Evolutionary conservation across 2,113 vertebrate species (phyloP).

Genomic region (Ctenodactylus gundi): DNA sequence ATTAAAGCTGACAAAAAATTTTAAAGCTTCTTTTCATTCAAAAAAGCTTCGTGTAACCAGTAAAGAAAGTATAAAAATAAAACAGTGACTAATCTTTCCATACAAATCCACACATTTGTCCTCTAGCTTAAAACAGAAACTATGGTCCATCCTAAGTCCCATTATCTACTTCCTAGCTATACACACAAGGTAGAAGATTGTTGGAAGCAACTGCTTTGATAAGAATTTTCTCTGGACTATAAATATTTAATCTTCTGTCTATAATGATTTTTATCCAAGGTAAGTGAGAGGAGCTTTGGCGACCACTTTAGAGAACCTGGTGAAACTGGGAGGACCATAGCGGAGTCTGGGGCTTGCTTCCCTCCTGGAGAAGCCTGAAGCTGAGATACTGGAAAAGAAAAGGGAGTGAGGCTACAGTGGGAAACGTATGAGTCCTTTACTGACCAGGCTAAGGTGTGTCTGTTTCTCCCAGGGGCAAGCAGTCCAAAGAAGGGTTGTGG

Average conservation of each 20-base stretch:
- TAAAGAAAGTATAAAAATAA: not conserved
- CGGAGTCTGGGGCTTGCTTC: not conserved
- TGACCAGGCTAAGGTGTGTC: not conserved
- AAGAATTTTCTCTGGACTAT: not conserved
- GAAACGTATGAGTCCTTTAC: not conserved
- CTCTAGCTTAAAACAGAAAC: not conserved
- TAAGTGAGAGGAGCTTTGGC: not conserved
- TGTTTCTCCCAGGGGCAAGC: not conserved
- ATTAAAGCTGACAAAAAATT: too few relatives aligned
- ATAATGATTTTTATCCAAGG: not conserved
- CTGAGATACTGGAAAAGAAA: not conserved
- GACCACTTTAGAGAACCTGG: not conserved
- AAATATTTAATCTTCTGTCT: not conserved
- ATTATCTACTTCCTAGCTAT: not conserved
- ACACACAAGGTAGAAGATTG: not conserved
- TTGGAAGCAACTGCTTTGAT: not conserved
- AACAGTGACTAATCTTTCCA: not conserved
- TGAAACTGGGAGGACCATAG: not conserved
- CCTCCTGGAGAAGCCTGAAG: not conserved
- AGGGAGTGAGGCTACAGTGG: not conserved
- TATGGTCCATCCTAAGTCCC: not conserved
- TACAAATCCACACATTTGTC: not conserved
- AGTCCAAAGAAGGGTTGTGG: not conserved
- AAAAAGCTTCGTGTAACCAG: not conserved
- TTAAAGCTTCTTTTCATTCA: not conserved